A percentile compares a stretch with the other conserved stretches of the same genome.
phyloP scores from a whole-genome alignment of 2,888 invertebrate species.

The Ischnura elegans region DNA sequence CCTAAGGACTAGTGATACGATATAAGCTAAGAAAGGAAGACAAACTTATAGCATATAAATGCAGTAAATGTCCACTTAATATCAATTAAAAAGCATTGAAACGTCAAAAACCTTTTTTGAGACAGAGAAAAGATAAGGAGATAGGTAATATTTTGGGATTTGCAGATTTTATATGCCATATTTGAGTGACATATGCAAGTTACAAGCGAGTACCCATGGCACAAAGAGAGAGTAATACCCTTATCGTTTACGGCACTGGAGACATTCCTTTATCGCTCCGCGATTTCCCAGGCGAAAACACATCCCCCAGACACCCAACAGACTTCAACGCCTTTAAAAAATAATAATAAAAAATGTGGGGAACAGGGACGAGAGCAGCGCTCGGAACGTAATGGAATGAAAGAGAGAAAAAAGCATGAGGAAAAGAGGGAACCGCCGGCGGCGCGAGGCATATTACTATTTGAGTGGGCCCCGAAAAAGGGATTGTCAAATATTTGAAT shows the following conservation, averaged over 20 bases:
- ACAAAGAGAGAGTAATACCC: background rate
- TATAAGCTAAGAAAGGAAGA: background rate
- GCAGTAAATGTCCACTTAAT: background rate
- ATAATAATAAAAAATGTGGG: background rate
- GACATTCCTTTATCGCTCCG: background rate
- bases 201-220: background rate
- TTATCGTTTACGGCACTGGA: background rate
- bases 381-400: background rate
- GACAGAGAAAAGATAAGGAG: background rate
- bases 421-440: background rate
- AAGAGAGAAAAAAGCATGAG: background rate
- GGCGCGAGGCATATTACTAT: conserved; percentile 38
- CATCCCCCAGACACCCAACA: background rate
- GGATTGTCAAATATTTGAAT: conserved; percentile 25
- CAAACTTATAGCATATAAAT: background rate
- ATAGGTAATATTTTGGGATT: background rate
- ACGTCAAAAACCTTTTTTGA: background rate
- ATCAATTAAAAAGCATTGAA: background rate
- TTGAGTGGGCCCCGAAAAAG: conserved; percentile 23
- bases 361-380: background rate
- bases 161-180: background rate
- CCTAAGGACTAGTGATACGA: too few species aligned
- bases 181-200: background rate
- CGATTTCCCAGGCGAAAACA: conserved; percentile 11
- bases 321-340: background rate